These are phyloP conservation scores for Drosophila aff. DNA, from an alignment of 1,140 invertebrate species.

Conservation along the genomic window DNA sequence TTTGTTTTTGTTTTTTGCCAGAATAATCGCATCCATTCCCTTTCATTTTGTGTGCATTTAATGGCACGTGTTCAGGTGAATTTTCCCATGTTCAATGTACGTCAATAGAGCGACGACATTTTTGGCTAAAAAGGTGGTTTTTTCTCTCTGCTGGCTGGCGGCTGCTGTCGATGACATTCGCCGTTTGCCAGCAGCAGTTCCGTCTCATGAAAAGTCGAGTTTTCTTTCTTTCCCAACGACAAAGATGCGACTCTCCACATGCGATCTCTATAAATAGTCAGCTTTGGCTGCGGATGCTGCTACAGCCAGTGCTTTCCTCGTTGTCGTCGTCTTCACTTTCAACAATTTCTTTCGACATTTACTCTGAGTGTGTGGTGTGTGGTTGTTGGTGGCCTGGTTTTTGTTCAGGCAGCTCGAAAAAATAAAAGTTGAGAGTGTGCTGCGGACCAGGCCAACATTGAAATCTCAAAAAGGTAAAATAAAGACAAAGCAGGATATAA, in stretches of 20 bases:
- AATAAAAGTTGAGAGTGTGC: conserved; percentile 32
- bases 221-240: conserved; percentile 26
- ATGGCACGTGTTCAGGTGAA: conserved; percentile 35
- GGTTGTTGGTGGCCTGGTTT: conserved; percentile 52
- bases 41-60: conserved; percentile 29
- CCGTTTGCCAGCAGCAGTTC: conserved; percentile 45
- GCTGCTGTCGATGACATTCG: conserved; percentile 10
- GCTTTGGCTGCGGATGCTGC: conserved; percentile 20
- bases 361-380: neutral
- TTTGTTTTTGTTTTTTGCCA: too few relatives aligned
- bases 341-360: conserved; percentile 56
- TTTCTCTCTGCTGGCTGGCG: neutral
- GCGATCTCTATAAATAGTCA: conserved; percentile 54
- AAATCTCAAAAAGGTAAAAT: conserved; percentile 16
- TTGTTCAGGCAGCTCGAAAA: conserved; percentile 12
- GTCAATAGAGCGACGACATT: conserved; percentile 37
- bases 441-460: neutral
- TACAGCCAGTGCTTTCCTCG: conserved; percentile 23
- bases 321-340: conserved; percentile 49
- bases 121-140: conserved; percentile 7
- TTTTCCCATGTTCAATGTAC: conserved; percentile 31
- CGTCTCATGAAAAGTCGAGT: conserved; percentile 49
- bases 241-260: conserved; percentile 27
- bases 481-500: conserved; percentile 2
- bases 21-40: conserved; percentile 33